Evolutionary conservation across 2,888 invertebrate species (phyloP), one percentile per base, ranked within the genome.

Genomic region (Cephus nigrinus): DNA sequence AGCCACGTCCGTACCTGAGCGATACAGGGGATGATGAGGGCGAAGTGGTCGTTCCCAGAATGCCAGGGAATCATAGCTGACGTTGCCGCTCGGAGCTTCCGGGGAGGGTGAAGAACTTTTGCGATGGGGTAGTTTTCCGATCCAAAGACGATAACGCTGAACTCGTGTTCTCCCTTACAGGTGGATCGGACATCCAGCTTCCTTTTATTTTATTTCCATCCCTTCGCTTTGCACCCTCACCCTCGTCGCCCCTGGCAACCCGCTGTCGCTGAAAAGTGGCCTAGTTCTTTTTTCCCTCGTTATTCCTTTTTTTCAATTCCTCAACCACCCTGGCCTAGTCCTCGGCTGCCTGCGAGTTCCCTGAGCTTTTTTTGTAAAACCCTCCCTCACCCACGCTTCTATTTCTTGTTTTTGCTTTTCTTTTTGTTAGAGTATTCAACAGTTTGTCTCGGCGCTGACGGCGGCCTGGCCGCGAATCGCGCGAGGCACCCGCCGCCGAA

Each of bases 181-280:
- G 23, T 31, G 31, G 31, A 31, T 71, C 3, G 71, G 31, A 71
- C 30, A 4, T 12, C 1, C 9, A 71, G 71, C 4, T 0, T 30
- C 15, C 15, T 12, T 71, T 71, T 71, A 30, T 30, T 11, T 30
- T 69, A 12, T 71, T 31, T 33, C 23, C 12, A 15, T 71, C 71
- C 71, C 12, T 23, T 31, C 32, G 71, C 31, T 12, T 35, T 23
- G 23, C 74, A 33, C 35, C 74, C 23, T 23, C 74, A 23, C 23
- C 35, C 35, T 34, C 35, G 3, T 35, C 12, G 40, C 68, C 35
- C 30, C n/a, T 79, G 79, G 78, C 82, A 80, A 83, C 73, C 72
- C 31, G 81, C 82, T 80, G 84, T 83, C 81, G 80, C 69, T 84
- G 83, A 82, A 85, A 85, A 85, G 84, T 84, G 82, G 77, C 82